Conservation (phyloP, 2,888 invertebrate species). For the Branchellion lobata region DNA sequence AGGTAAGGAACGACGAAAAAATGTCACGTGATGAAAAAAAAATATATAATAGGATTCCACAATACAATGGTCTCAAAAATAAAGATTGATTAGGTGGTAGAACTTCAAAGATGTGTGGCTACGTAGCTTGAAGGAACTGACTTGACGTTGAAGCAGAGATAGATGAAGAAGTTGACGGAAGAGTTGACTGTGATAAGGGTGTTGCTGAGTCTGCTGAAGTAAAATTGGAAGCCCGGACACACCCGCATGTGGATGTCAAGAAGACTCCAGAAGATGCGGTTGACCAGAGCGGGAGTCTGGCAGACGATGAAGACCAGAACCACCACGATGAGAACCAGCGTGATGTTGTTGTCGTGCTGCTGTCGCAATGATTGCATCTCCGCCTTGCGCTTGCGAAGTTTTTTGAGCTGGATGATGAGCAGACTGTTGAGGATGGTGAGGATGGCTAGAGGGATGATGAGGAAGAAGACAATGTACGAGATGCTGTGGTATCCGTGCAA, state of each 20-base stretch:
- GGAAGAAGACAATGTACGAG: conserved; percentile 49
- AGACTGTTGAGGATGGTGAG: conserved; percentile 51
- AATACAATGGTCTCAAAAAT: too few species aligned
- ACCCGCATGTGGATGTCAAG: conserved; percentile 46
- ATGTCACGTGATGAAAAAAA: too few species aligned
- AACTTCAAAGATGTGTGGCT: too few species aligned
- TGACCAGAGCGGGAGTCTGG: conserved; percentile 52
- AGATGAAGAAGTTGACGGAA: conserved; percentile 52
- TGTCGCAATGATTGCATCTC: conserved; percentile 51
- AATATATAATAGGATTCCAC: too few species aligned
- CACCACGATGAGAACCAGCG: conserved; percentile 53
- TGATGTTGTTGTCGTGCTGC: conserved; percentile 53
- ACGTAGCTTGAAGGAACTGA: conserved; percentile 47
- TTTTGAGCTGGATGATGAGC: conserved; percentile 51
- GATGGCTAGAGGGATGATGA: conserved; percentile 50
- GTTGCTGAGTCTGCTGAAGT: conserved; percentile 51
- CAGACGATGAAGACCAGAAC: conserved; percentile 53
- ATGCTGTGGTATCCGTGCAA: conserved; percentile 48
- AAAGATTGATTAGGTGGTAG: too few species aligned
- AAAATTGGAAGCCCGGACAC: conserved; percentile 53
- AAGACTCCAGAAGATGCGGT: conserved; percentile 52
- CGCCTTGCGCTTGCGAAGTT: conserved; percentile 46
- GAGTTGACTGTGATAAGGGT: conserved; percentile 51
- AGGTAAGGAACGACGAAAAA: too few species aligned
- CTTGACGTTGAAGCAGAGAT: conserved; percentile 52